phyloP scores from a whole-genome alignment of 2,888 invertebrate species.

The Parnassius orleans region DNA sequence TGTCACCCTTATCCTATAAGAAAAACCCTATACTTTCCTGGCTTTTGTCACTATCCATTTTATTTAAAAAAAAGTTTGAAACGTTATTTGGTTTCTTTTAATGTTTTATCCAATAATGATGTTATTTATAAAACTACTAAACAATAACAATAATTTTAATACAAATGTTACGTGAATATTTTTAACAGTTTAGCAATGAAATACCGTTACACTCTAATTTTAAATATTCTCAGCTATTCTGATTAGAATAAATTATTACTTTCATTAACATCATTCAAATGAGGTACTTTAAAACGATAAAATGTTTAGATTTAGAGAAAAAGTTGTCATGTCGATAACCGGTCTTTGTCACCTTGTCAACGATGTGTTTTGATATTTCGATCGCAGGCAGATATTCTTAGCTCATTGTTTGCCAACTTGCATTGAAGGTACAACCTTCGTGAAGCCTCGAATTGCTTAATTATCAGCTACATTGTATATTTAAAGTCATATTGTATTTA shows the following conservation, averaged over 20 bases:
- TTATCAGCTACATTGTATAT: conserved; percentile 22
- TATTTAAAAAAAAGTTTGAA: too few relatives aligned
- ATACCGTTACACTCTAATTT: too few relatives aligned
- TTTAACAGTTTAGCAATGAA: too few relatives aligned
- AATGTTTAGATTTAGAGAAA: conserved; percentile 4
- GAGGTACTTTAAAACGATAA: conserved; percentile 3
- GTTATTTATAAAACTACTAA: too few relatives aligned
- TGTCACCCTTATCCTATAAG: too few relatives aligned
- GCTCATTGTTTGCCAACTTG: conserved; percentile 5
- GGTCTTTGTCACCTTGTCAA: conserved; percentile 16
- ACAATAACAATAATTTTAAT: too few relatives aligned
- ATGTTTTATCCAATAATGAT: too few relatives aligned
- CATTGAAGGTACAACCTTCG: conserved; percentile 13
- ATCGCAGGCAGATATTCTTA: not conserved
- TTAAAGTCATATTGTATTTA: conserved; percentile 15
- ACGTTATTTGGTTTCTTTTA: too few relatives aligned
- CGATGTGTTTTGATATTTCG: conserved; percentile 7
- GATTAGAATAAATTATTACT: not conserved
- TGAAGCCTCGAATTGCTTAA: conserved; percentile 24
- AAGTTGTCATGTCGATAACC: not conserved
- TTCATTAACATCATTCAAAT: conserved; percentile 15
- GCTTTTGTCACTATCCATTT: too few relatives aligned
- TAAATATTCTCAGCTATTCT: not conserved
- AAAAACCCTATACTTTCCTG: too few relatives aligned
- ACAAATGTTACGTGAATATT: too few relatives aligned